Base-by-base conservation (phyloP, 2,888 invertebrate species). In the Trichogramma dendrolimi region DNA sequence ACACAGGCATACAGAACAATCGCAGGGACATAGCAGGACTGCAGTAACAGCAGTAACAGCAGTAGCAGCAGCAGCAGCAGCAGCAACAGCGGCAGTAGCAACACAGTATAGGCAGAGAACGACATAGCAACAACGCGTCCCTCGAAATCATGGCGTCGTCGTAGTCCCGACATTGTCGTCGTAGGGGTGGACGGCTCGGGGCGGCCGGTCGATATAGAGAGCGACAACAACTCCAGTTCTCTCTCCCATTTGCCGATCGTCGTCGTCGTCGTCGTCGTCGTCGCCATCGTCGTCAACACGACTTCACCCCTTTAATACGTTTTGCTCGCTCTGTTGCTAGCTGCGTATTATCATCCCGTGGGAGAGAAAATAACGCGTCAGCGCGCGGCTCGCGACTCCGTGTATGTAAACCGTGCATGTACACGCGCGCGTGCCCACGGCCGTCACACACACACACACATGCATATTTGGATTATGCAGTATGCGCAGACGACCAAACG, bases 131-230 rank as follows among this genome's bases (percentile, higher is more conserved):
- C 10, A 48, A 6, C 6, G 49, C 53, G 46, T 48, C 53, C 49
- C 63, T 58, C 55, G 61, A 52, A 43, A 27, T 27, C 27, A 65
- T 62, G 65, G 65, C 65, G 62, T 61, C 58, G 58, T 55, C 49
- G 48, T 50, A 38, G 38, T 65, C 61, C 64, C 64, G 61, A 66
- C 70, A 71, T 75, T 72, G 75, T 73, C 73, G 73, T 71, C 71
- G 70, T 68, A 67, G 70, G 71, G 52, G 70, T 68, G 72, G 72
- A 70, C 70, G 62, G 27, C 56, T 52, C 58, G 60, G 52, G 71
- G 69, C 71, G 68, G 65, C 71, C 74, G 77, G 73, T 78, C 78
- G 74, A 78, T 78, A 78, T 27, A 27, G 27, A 27, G 27, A 27
- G 70, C 65, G 62, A 55, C 61, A 56, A 40, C 54, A 63, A 65